Evolutionary conservation across 2,797 vertebrate species (phyloP), one percentile per base, ranked within the genome.

Genomic region (Stomatorhinus walkeri): DNA sequence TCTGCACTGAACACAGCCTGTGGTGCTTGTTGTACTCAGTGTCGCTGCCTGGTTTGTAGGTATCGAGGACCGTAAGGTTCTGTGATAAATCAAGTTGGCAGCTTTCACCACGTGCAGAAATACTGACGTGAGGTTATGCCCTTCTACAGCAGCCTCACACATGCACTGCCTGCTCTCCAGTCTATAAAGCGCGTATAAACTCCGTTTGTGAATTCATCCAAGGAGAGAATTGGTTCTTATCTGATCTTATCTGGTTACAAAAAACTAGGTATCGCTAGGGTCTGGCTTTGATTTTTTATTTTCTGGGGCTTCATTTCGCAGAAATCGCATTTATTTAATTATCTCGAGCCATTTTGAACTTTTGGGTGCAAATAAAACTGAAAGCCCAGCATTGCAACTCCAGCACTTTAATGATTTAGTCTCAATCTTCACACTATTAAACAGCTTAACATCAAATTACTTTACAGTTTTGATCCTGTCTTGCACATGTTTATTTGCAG

Each of bases 161-260:
- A n/a, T n/a, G n/a, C n/a, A 5, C 12, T 32, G 12, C 4, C 64
- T 32, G 32, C 5, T 36, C 68, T 72, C 28, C 68, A 36, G 68
- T 72, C 32, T 36, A 72, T 72, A 72, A 72, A 72, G 32, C 4
- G 68, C 14, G 32, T 72, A 72, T 72, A 16, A 72, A 72, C 40
- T 43, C 40, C 8, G 16, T 19, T 79, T 46, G 76, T 81, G 76
- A 79, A 79, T 79, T 79, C 40, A 72, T 72, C 68, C 68, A 32
- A 81, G 40, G 36, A 43, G 40, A 81, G 76, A 81, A 81, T 46
- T 81, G 76, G 40, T 81, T 81, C 76, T 81, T n/a, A n/a, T 81
- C 76, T 46, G 76, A 81, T 81, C 40, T n/a, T 81, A 43, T 81
- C 76, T 46, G 40, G 14, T 81, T 81, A 81, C 40, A 72, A 72